These are phyloP conservation scores for Puma concolor DNA, from an alignment of 2,113 vertebrate genomes.

Conservation along the genomic window DNA sequence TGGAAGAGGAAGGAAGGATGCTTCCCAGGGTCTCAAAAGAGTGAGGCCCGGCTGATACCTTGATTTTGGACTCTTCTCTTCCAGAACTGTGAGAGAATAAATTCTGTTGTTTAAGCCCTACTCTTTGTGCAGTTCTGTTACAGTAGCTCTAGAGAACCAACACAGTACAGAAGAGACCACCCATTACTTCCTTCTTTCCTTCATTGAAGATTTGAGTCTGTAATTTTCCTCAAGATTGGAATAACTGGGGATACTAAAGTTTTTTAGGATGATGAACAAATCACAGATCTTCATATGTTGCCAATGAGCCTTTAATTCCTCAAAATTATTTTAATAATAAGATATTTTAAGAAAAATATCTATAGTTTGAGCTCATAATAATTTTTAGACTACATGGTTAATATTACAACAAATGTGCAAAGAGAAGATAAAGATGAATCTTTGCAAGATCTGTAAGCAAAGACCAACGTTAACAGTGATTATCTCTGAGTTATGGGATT, in stretches of 20 bases:
- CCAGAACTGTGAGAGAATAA: not conserved
- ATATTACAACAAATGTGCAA: not conserved
- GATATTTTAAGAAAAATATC: not conserved
- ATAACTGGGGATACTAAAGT: not conserved
- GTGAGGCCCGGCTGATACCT: fast-evolving
- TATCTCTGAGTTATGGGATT: not conserved
- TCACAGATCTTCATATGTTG: not conserved
- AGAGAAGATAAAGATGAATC: not conserved
- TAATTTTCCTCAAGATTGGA: not conserved
- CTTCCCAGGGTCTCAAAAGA: not conserved
- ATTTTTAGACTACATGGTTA: not conserved
- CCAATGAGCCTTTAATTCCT: not conserved
- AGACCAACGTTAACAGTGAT: not conserved
- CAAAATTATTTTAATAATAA: conserved; percentile 8
- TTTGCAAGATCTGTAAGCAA: not conserved
- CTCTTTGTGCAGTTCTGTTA: not conserved
- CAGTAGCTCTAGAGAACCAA: not conserved
- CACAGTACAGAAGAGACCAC: not conserved
- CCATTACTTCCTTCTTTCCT: not conserved
- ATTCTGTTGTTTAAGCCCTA: not conserved
- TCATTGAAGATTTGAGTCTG: not conserved
- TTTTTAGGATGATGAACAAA: not conserved
- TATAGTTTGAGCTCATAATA: not conserved
- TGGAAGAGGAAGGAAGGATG: not conserved
- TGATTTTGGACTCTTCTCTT: not conserved